A percentile compares a stretch with the other conserved stretches of the same genome.
phyloP scores from a whole-genome alignment of 2,797 vertebrate species.

The Fringilla coelebs region DNA sequence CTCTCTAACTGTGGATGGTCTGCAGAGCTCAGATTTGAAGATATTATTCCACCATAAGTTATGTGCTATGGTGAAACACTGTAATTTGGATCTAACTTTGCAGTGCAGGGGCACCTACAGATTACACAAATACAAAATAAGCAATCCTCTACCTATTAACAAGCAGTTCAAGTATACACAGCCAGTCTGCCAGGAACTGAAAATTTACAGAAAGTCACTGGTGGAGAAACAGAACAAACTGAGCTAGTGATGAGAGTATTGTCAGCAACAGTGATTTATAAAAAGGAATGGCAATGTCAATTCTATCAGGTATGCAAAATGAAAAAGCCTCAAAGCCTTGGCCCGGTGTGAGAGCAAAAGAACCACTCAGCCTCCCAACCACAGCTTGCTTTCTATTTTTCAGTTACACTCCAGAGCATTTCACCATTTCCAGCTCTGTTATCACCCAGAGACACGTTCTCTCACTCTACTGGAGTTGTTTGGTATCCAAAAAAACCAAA shows the following conservation, averaged over 20 bases:
- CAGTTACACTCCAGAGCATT: slow-evolving; percentile 57
- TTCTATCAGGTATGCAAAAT: slow-evolving; percentile 59
- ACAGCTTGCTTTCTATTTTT: slow-evolving; percentile 67
- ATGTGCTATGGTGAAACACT: background rate
- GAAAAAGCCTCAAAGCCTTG: slow-evolving; percentile 62
- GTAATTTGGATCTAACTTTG: background rate
- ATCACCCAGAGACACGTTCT: background rate
- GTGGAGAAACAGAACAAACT: background rate
- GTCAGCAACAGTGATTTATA: slow-evolving; percentile 29
- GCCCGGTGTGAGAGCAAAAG: slow-evolving; percentile 29
- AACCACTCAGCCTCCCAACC: slow-evolving; percentile 57
- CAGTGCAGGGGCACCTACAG: background rate
- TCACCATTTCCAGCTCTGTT: slow-evolving; percentile 20
- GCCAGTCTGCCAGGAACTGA: background rate
- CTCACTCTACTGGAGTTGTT: background rate
- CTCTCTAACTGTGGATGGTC: background rate
- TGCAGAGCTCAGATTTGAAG: background rate
- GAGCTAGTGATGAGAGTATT: background rate
- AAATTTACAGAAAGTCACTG: slow-evolving; percentile 2
- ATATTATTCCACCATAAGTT: background rate
- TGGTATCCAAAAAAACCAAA: background rate
- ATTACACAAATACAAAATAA: background rate
- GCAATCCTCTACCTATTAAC: background rate
- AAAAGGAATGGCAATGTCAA: background rate
- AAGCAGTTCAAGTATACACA: background rate